Conservation (phyloP, 2,888 invertebrate genomes). For the Polymixis lichenea region DNA sequence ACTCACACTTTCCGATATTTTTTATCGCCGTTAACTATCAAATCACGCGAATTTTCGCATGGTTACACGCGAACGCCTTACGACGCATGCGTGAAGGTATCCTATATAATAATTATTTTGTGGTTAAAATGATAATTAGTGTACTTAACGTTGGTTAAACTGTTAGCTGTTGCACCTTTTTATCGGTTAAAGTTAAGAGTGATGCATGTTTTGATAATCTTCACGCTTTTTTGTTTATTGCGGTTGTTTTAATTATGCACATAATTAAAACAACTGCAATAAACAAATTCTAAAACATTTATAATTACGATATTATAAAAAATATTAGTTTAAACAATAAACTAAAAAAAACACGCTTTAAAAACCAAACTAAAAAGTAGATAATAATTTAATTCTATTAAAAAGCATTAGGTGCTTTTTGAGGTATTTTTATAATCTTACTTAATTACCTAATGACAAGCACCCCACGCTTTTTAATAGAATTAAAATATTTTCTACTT, state of each 20-base stretch:
- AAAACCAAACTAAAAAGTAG: no score
- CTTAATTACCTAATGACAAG: no score
- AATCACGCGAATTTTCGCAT: constrained; percentile 65
- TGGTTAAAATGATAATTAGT: constrained; percentile 50
- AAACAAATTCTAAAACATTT: no score
- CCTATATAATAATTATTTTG: constrained; percentile 47
- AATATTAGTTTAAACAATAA: no score
- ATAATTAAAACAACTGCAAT: no score
- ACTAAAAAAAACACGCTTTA: no score
- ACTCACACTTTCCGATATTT: constrained; percentile 55
- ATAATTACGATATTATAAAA: no score
- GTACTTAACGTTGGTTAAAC: constrained; percentile 37
- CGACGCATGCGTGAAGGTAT: constrained; percentile 54
- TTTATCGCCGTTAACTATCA: constrained; percentile 49
- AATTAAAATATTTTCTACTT: no score
- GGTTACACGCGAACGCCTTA: constrained; percentile 54
- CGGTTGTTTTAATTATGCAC: constrained; percentile 16
- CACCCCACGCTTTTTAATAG: no score
- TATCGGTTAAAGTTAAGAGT: constrained; percentile 25
- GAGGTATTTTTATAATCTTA: no score
- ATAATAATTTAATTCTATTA: no score
- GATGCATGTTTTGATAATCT: constrained; percentile 25
- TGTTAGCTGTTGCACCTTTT: constrained; percentile 49
- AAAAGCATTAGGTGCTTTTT: no score
- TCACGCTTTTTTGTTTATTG: constrained; percentile 26